Evolutionary conservation across 1,140 invertebrate genomes (phyloP).

Genomic region (Ylistrum balloti): DNA sequence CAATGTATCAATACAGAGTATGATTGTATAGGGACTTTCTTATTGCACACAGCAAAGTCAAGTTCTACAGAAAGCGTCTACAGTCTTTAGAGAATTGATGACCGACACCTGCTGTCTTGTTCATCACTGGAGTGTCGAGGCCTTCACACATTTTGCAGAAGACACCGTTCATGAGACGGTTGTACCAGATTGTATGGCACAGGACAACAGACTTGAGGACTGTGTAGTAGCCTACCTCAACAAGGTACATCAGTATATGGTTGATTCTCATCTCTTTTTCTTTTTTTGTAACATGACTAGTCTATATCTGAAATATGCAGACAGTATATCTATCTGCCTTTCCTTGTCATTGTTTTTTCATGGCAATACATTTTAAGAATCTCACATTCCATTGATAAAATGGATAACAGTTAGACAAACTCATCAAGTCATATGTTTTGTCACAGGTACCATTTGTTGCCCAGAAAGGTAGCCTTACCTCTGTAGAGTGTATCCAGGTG

Average conservation of each 20-base stretch:
- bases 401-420: too few species aligned
- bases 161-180: slow-evolving; percentile 67
- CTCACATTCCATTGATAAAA: too few species aligned
- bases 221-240: slow-evolving; percentile 69
- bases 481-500: neutral
- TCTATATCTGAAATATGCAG: too few species aligned
- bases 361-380: too few species aligned
- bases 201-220: slow-evolving; percentile 62
- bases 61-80: slow-evolving; percentile 64
- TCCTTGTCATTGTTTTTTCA: too few species aligned
- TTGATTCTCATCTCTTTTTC: too few species aligned
- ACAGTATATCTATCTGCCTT: too few species aligned
- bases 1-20: too few species aligned
- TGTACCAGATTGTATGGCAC: slow-evolving; percentile 70
- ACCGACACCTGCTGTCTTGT: slow-evolving; percentile 58
- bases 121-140: slow-evolving; percentile 62
- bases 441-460: neutral
- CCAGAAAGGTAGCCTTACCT: neutral
- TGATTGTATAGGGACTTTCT: neutral
- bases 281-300: too few species aligned
- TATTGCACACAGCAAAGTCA: slow-evolving; percentile 54
- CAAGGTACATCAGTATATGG: slow-evolving; percentile 62
- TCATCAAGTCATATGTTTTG: neutral
- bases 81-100: slow-evolving; percentile 60
- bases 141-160: slow-evolving; percentile 73